Evolutionary conservation across 2,888 invertebrate genomes (phyloP), one percentile per base, ranked within the genome.

Genomic region (Dugesia japonica): DNA sequence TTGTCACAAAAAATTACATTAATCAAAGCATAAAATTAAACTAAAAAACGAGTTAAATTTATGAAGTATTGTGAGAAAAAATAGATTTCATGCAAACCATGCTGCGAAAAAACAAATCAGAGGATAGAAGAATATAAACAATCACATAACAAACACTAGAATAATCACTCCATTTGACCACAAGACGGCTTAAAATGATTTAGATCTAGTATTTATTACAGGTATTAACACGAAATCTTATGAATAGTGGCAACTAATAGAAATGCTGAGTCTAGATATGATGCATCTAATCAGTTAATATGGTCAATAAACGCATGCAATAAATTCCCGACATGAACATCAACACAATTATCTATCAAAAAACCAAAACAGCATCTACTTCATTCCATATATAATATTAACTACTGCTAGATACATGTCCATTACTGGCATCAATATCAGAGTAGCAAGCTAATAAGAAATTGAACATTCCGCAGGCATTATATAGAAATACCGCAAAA

Each of bases 361-460:
- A 56, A 56, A 56, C 4, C 56, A 4, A 56, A 56, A 56, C 56
- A 56, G 56, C n/a, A 56, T 56, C 56, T 56, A 56, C 1, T 56
- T 31, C 56, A 56, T 56, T 56, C 56, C 56, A 56, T 56, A 56
- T 56, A 56, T 20, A 9, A 38, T 38, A 17, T 13, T 56, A 56
- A 20, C 56, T 56, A 56, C 56, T 23, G 56, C 56, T 56, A 56
- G 56, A 13, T 23, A 56, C n/a, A 56, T 23, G 31, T n/a, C 56
- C 56, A 56, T 56, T 23, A 56, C n/a, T 56, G 56, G 56, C 56
- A 56, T 56, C 23, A 56, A 56, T 56, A 56, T 56, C 56, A 56
- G 23, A 56, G 56, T 56, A 56, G 56, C 56, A 56, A 56, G 56
- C 56, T 56, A 56, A 56, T 56, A 56, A 56, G 56, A 56, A 56